Conservation (phyloP, 2,888 invertebrate species). For the Cybosia mesomella region DNA sequence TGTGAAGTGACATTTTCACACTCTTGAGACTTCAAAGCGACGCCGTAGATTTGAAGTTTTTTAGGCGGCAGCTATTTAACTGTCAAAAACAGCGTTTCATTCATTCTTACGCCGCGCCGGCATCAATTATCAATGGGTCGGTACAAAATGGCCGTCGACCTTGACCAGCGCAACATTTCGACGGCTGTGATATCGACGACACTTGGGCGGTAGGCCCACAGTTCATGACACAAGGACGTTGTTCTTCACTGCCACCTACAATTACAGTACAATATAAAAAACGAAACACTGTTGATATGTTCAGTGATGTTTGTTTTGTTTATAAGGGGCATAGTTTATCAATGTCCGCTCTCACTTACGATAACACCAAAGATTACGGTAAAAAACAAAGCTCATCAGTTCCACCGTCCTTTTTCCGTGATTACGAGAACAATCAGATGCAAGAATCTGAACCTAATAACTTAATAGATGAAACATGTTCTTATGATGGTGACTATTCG, state of each 20-base stretch:
- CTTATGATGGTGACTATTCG: conserved; percentile 33
- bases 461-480: conserved; percentile 26
- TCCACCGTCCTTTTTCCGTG: conserved; percentile 18
- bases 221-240: conserved; percentile 12
- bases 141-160: no score
- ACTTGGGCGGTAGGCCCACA: no score
- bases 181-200: no score
- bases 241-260: conserved; percentile 26
- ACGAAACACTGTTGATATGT: conserved; percentile 12
- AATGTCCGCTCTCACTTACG: conserved; percentile 8
- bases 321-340: conserved; percentile 9
- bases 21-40: no score
- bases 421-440: conserved; percentile 15
- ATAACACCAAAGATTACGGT: conserved; percentile 14
- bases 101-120: no score
- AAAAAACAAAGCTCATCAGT: conserved; percentile 13
- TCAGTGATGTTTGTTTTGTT: conserved; percentile 7
- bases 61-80: no score
- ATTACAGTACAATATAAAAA: conserved; percentile 18
- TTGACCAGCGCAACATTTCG: no score
- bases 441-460: conserved; percentile 25
- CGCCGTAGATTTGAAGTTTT: no score
- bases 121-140: no score
- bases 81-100: no score
- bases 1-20: no score